A percentile compares a stretch with the other conserved stretches of the same genome.
These are phyloP conservation scores for Lytechinus variegatus DNA, from an alignment of 35 echinoderm and acorn worm genomes.

Conservation along the genomic window DNA sequence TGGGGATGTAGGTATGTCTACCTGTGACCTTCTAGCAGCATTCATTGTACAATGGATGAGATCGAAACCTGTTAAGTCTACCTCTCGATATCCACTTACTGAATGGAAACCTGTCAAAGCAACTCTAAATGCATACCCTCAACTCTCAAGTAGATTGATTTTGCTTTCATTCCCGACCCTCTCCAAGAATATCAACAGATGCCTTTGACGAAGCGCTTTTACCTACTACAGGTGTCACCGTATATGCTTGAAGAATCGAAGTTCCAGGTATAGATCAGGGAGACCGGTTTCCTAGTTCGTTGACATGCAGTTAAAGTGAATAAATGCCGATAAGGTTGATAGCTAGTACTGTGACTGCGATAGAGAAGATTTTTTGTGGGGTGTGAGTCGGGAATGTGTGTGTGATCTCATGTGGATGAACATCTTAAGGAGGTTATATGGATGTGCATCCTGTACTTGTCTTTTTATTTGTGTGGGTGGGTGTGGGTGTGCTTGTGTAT, in stretches of 20 bases:
- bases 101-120: neutral
- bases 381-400: too few species aligned
- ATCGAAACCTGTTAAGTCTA: slow-evolving; percentile 4
- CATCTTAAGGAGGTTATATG: too few species aligned
- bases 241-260: neutral
- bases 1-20: neutral
- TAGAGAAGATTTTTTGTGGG: too few species aligned
- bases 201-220: neutral
- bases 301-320: too few species aligned
- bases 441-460: too few species aligned
- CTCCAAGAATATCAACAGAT: neutral
- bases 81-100: neutral
- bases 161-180: neutral
- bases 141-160: neutral
- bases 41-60: neutral
- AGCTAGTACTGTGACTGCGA: too few species aligned
- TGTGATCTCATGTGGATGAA: too few species aligned
- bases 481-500: too few species aligned
- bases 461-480: too few species aligned
- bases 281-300: neutral
- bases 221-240: neutral
- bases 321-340: too few species aligned
- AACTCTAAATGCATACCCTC: neutral
- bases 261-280: neutral
- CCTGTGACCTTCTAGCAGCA: neutral